A percentile compares a stretch with the other conserved stretches of the same genome.
Conservation (phyloP, 2,888 invertebrate species). For the Tipula helvola region DNA sequence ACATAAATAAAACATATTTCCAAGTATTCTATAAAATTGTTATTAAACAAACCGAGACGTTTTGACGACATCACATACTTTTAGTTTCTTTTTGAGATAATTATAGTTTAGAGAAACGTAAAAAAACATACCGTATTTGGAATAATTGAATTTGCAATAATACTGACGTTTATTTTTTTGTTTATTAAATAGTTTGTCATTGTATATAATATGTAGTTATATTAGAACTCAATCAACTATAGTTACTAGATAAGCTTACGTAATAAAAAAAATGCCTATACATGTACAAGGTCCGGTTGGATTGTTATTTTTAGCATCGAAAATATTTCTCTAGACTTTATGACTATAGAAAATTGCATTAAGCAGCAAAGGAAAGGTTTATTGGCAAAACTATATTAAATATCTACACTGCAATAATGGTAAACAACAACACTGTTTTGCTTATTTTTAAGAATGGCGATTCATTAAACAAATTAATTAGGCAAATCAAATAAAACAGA, state of each 20-base stretch:
- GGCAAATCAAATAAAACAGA: no score
- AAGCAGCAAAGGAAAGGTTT: not conserved
- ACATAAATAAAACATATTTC: not conserved
- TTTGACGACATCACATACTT: not conserved
- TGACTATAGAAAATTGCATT: not conserved
- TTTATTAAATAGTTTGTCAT: not conserved
- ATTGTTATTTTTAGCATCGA: not conserved
- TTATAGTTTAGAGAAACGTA: not conserved
- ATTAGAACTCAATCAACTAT: no score
- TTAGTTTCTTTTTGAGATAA: not conserved
- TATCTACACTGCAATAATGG: not conserved
- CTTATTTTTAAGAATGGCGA: not conserved
- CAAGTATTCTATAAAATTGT: not conserved
- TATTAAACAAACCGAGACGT: not conserved
- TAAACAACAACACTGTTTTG: not conserved
- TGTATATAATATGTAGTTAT: no score
- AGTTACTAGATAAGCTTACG: no score
- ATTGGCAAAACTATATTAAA: not conserved
- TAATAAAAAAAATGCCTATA: no score
- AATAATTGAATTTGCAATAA: not conserved
- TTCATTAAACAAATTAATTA: no score
- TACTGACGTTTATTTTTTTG: not conserved
- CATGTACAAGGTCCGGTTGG: no score
- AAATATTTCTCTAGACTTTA: not conserved
- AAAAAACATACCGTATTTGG: not conserved